Conservation (phyloP, 2,888 invertebrate species). For the Agonopterix alstromeriana region DNA sequence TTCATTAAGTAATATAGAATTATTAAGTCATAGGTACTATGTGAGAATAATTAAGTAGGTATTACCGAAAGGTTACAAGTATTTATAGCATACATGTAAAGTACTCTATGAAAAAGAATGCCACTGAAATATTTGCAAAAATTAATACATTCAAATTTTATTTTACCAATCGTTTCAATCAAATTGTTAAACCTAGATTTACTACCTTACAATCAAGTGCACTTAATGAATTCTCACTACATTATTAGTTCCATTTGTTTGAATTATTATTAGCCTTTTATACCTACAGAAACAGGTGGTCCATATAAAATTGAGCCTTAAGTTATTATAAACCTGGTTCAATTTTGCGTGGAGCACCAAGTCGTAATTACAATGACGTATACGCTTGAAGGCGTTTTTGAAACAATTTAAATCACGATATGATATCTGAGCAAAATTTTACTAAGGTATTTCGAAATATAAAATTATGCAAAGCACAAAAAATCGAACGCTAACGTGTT, state of each 20-base stretch:
- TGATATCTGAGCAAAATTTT: slow-evolving; percentile 20
- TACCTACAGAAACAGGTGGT: not conserved
- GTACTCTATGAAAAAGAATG: slow-evolving; percentile 13
- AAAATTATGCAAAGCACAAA: not conserved
- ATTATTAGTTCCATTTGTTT: slow-evolving; percentile 40
- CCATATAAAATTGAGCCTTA: not conserved
- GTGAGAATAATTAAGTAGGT: slow-evolving; percentile 1
- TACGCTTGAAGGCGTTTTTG: slow-evolving; percentile 4
- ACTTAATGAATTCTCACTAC: slow-evolving; percentile 69
- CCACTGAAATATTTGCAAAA: slow-evolving; percentile 20
- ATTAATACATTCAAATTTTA: slow-evolving; percentile 43
- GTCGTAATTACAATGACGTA: slow-evolving; percentile 1
- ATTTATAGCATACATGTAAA: slow-evolving; percentile 4
- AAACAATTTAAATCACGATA: slow-evolving; percentile 15
- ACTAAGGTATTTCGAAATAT: not conserved
- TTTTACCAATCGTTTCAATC: slow-evolving; percentile 26
- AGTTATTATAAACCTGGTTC: not conserved
- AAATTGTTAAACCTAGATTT: slow-evolving; percentile 30
- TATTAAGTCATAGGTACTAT: slow-evolving; percentile 3
- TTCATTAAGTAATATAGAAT: too few relatives aligned
- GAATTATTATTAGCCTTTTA: slow-evolving; percentile 28
- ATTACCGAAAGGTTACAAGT: not conserved
- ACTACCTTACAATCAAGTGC: slow-evolving; percentile 62
- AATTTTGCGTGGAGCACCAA: not conserved
- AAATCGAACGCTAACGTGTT: not conserved